Base-by-base conservation (phyloP, 2,797 vertebrate species). In the Etheostoma nigrum region DNA sequence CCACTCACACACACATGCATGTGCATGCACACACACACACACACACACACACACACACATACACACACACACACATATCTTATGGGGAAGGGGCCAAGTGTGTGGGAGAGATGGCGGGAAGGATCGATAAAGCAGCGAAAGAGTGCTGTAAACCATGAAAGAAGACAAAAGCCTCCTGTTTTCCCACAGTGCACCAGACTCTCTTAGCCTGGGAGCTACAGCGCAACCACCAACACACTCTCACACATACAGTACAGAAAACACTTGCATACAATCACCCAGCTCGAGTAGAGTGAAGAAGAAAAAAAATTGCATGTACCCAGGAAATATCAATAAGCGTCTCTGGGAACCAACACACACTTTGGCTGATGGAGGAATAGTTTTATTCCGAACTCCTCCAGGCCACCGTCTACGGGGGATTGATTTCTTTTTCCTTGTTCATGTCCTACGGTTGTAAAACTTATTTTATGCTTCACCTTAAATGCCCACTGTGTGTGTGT, bases 151-250 rank as follows among this genome's bases (percentile, higher is more conserved):
- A 93, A 93, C 89, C 91, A 92, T 91, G 89, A 93, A 92, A 93
- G 91, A 83, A 93, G 93, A 93, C 92, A 93, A 94, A 93, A 93
- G 91, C 91, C 92, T 92, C 88, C 89, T 91, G 90, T 91, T 94
- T 91, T 92, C 92, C 91, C 91, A 91, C 89, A 89, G 89, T 92
- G 92, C 89, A 88, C 66, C 88, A 87, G 86, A 67, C 77, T 91
- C 66, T 81, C 85, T 85, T 90, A 91, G 91, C 89, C 89, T 92
- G 89, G 86, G 89, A 92, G 91, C 87, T 87, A 88, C 82, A 44
- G 77, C 58, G 30, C 83, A 82, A 83, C 76, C 87, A 81, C 80
- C 70, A 69, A 84, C 82, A 74, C 78, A 36, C 84, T 54, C 83
- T 60, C 88, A 82, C 82, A 81, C 76, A 72, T 12, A 82, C 67